Evolutionary conservation across 2,888 invertebrate genomes (phyloP), one percentile per base, ranked within the genome.

Genomic region (Agapetus fuscipes): DNA sequence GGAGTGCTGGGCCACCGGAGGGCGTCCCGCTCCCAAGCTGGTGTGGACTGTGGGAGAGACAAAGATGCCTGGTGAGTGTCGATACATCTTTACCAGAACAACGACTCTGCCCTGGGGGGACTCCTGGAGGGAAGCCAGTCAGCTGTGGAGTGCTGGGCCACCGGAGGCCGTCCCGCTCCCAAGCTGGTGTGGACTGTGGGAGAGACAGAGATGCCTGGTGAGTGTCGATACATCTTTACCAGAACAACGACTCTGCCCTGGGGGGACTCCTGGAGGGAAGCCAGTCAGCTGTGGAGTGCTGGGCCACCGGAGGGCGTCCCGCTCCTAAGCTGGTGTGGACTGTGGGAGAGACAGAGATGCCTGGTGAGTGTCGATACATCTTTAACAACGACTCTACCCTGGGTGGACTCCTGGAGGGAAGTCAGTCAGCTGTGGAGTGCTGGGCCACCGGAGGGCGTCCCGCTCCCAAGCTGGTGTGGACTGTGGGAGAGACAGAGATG

Each of bases 121-220:
- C 70, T 81, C 50, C 71, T 77, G 51, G 86, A 87, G 60, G 74
- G 79, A 29, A 72, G 74, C 10, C 69, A 72, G 52, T 67, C 85
- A 49, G 76, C 75, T 49, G 62, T 88, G 41, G 74, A 73, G 47
- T 88, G 88, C 55, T 74, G 80, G 44, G 87, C 88, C 33, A 74
- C 73, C 28, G 83, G 83, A 34, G 90, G 90, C 32, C 84, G 88
- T 50, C 93, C 93, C 0, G 80, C 83, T 48, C 90, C 93, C 2
- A 75, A 74, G 50, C 80, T 93, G 41, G 75, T 76, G 47, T 93
- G 91, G 91, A 87, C 76, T 70, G 85, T 87, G 58, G 83, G 81
- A 50, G 77, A 74, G 26, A 71, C 72, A 34, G 72, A 76, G 51
- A 66, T 80, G 39, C 60, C 73, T 48, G 78, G 80, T 62, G 69